Conservation (phyloP, 2,113 vertebrate genomes). For the Tringa solitaria region DNA sequence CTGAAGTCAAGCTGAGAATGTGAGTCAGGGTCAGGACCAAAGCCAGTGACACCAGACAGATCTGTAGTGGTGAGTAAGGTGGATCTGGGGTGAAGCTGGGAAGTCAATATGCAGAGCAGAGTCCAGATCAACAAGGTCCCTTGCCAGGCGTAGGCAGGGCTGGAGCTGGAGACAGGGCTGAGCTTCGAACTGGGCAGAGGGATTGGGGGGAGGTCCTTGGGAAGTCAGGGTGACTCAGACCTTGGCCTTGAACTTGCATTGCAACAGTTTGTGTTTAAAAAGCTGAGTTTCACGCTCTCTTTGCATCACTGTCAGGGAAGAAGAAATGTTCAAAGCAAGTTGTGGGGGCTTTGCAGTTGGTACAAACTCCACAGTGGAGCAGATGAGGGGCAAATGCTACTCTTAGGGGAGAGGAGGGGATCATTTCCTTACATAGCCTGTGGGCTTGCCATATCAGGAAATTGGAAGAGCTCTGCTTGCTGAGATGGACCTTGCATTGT, state of each 20-base stretch:
- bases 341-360: background rate
- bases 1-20: background rate
- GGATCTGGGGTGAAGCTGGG: background rate
- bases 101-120: background rate
- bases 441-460: background rate
- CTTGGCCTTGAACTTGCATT: background rate
- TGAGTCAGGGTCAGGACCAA: background rate
- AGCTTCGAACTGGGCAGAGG: background rate
- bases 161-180: background rate
- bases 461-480: background rate
- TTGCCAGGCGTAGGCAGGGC: background rate
- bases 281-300: fast-evolving
- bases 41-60: background rate
- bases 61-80: background rate
- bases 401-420: background rate
- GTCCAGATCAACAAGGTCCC: background rate
- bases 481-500: background rate
- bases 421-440: background rate
- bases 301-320: background rate
- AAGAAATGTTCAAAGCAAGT: background rate
- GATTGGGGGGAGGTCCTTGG: too few species aligned
- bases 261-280: background rate
- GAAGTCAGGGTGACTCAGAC: background rate
- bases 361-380: background rate
- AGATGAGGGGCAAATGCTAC: background rate